A percentile compares a stretch with the other conserved stretches of the same genome.
phyloP scores from a whole-genome alignment of 2,888 invertebrate genomes.

The Microplitis manilae region DNA sequence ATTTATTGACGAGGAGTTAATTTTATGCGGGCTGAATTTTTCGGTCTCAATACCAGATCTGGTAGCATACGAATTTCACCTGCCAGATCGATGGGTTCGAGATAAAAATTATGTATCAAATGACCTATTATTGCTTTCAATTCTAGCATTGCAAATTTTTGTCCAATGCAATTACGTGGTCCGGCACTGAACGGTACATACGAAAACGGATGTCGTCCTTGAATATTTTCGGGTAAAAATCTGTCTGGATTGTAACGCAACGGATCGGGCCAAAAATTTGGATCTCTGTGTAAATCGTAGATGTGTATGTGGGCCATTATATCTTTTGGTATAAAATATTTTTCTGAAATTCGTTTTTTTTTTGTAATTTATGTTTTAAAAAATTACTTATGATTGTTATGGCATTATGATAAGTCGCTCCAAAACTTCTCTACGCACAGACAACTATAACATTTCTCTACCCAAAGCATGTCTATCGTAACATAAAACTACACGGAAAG shows the following conservation, averaged over 20 bases:
- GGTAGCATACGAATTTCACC: constrained; percentile 49
- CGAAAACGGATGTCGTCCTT: constrained; percentile 76
- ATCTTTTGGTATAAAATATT: constrained; percentile 73
- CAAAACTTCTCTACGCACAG: no score
- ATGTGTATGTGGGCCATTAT: constrained; percentile 75
- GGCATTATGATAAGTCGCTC: no score
- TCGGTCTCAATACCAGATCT: constrained; percentile 57
- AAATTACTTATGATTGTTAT: no score
- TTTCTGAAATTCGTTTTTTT: constrained; percentile 65
- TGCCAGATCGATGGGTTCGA: constrained; percentile 60
- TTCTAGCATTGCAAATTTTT: constrained; percentile 62
- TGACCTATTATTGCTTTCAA: constrained; percentile 56
- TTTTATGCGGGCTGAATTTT: constrained; percentile 52
- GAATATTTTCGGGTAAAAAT: constrained; percentile 75
- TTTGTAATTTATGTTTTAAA: not conserved
- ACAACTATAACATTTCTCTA: no score
- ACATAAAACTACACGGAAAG: no score
- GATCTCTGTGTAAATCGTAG: constrained; percentile 78
- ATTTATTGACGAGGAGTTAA: constrained; percentile 46
- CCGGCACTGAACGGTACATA: constrained; percentile 81
- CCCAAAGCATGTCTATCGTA: no score
- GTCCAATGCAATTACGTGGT: constrained; percentile 78
- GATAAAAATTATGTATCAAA: constrained; percentile 56
- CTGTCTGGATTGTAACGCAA: constrained; percentile 78
- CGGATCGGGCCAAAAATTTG: constrained; percentile 78